These are phyloP conservation scores for Thunnus maccoyii DNA, from an alignment of 2,113 vertebrate species.

Conservation along the genomic window DNA sequence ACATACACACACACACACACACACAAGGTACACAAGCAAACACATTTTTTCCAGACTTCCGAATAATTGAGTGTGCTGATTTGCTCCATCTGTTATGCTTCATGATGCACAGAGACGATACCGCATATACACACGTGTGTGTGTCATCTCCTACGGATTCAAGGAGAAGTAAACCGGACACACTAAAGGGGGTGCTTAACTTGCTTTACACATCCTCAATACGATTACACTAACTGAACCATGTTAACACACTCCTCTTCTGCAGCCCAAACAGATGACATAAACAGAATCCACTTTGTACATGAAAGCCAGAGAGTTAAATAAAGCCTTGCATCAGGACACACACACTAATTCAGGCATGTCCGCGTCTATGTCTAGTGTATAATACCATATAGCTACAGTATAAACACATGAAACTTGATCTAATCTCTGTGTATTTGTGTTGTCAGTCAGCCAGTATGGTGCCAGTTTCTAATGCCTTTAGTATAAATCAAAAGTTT, in stretches of 20 bases:
- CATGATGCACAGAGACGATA: conserved; percentile 45
- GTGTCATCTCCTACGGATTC: conserved; percentile 51
- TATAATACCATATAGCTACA: background rate
- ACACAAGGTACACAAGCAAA: background rate
- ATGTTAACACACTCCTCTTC: conserved; percentile 55
- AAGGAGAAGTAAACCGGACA: conserved; percentile 51
- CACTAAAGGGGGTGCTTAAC: conserved; percentile 57
- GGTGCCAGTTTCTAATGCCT: conserved; percentile 2
- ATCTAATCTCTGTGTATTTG: conserved; percentile 32
- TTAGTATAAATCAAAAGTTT: background rate
- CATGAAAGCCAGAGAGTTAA: conserved; percentile 51
- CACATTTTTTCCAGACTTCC: conserved; percentile 42
- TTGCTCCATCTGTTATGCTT: conserved; percentile 64
- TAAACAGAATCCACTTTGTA: conserved; percentile 48
- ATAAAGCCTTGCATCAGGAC: conserved; percentile 27
- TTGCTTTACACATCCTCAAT: conserved; percentile 59
- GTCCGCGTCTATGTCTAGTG: background rate
- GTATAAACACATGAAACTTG: conserved; percentile 29
- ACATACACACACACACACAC: background rate
- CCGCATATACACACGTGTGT: conserved; percentile 5
- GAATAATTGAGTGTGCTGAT: conserved; percentile 60
- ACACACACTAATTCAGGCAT: conserved; percentile 8
- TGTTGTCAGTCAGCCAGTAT: background rate
- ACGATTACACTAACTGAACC: conserved; percentile 58
- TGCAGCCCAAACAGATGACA: conserved; percentile 71